Conservation (phyloP, 2,888 invertebrate species). For the Itoplectis maculator region DNA sequence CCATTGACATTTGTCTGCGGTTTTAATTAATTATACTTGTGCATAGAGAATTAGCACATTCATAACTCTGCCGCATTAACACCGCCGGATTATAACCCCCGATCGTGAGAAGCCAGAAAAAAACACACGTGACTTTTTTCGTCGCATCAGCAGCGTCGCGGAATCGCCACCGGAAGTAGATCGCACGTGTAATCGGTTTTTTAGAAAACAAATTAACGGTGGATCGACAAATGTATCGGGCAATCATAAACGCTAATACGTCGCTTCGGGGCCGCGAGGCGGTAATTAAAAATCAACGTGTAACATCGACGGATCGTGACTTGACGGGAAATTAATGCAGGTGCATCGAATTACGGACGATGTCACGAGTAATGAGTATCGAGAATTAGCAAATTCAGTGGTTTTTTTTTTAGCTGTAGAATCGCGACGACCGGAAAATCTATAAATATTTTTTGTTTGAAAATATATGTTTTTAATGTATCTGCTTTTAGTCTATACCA, state of each 20-base stretch:
- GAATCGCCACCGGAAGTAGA: too few relatives aligned
- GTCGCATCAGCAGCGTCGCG: too few relatives aligned
- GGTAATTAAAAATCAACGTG: conserved; percentile 50
- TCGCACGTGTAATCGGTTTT: too few relatives aligned
- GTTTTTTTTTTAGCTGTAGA: not conserved
- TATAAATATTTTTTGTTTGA: too few relatives aligned
- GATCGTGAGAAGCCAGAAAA: too few relatives aligned
- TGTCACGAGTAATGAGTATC: not conserved
- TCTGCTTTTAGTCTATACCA: conserved; percentile 16
- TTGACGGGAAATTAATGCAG: conserved; percentile 52
- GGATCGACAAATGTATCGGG: too few relatives aligned
- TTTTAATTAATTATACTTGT: not conserved
- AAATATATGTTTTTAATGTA: too few relatives aligned
- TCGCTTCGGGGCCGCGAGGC: conserved; percentile 42
- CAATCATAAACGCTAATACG: not conserved
- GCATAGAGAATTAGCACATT: too few relatives aligned
- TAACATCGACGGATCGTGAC: conserved; percentile 51
- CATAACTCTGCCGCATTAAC: too few relatives aligned
- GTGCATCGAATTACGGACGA: conserved; percentile 26
- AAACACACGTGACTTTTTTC: too few relatives aligned
- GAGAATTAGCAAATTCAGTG: not conserved
- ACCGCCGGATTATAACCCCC: too few relatives aligned
- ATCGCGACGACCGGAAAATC: not conserved
- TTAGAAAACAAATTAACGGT: too few relatives aligned
- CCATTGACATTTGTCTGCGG: not conserved